These are phyloP conservation scores for Microtus agrestis DNA, from an alignment of 2,797 vertebrate species.

Conservation along the genomic window DNA sequence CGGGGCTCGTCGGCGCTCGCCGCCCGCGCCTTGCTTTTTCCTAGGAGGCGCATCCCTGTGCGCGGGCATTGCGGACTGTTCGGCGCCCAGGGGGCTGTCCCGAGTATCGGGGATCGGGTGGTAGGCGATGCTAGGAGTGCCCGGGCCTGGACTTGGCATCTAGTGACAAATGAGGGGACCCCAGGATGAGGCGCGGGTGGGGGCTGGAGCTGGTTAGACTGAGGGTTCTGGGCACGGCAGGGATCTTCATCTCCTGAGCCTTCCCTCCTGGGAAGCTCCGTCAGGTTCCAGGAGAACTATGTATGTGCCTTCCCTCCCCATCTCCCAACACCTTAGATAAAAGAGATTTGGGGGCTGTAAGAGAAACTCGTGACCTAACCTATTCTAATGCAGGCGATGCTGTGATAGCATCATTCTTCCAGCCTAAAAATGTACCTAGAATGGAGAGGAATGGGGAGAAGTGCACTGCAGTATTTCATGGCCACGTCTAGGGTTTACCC, in stretches of 20 bases:
- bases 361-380: not conserved
- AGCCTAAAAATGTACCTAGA: not conserved
- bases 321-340: not conserved
- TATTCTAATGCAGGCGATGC: not conserved
- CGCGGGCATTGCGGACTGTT: not conserved
- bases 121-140: not conserved
- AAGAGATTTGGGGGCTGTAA: not conserved
- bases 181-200: not conserved
- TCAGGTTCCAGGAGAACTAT: not conserved
- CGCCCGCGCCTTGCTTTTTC: not conserved
- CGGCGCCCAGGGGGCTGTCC: not conserved
- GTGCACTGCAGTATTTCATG: conserved; percentile 50
- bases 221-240: not conserved
- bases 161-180: conserved; percentile 52
- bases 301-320: not conserved
- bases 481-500: not conserved
- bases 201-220: not conserved
- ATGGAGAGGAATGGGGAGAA: not conserved
- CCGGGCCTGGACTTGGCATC: not conserved
- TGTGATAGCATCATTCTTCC: conserved; percentile 1
- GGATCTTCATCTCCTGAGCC: not conserved
- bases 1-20: not conserved
- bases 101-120: not conserved
- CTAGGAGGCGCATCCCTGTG: not conserved
- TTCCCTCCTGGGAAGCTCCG: not conserved